phyloP scores from a whole-genome alignment of 1,140 invertebrate species.

The Anastatus disparis region DNA sequence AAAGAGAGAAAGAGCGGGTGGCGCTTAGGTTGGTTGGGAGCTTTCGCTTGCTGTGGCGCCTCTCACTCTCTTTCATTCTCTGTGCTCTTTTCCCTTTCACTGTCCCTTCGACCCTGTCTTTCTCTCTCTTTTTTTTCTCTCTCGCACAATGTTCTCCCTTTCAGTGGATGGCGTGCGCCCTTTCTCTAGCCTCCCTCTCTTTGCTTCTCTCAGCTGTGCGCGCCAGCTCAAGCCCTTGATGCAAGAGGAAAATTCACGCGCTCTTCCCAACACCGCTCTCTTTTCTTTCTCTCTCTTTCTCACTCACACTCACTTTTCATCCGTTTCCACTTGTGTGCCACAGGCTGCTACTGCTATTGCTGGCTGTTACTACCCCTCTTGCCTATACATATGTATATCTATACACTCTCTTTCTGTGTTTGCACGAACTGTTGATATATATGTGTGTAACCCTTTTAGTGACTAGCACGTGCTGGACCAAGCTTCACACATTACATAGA shows the following conservation, averaged over 20 bases:
- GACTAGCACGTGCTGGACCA: neutral
- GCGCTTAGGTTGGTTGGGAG: neutral
- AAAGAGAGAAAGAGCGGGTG: too few relatives aligned
- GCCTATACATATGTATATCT: too few relatives aligned
- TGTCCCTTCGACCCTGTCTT: conserved; percentile 30
- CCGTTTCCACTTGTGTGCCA: neutral
- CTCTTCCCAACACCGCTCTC: neutral
- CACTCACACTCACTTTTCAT: neutral
- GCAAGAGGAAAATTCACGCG: conserved; percentile 26
- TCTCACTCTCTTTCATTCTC: too few relatives aligned
- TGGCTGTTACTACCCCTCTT: neutral
- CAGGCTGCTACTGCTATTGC: neutral
- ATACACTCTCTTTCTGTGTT: neutral
- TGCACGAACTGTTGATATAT: too few relatives aligned
- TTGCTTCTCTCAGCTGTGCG: neutral
- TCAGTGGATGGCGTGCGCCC: conserved; percentile 12
- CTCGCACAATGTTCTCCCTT: conserved; percentile 22
- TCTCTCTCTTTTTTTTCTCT: conserved; percentile 13
- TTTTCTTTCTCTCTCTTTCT: conserved; percentile 18
- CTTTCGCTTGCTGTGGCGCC: neutral
- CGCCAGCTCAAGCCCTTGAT: conserved; percentile 9
- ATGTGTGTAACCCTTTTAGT: neutral
- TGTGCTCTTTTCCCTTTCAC: conserved; percentile 31
- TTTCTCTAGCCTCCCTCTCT: conserved; percentile 8
- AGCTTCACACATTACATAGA: too few relatives aligned